Percentiles rank a stretch among this genome's conserved stretches.
These are phyloP conservation scores for Anseranas semipalmata DNA, from an alignment of 2,113 vertebrate genomes.

Conservation along the genomic window DNA sequence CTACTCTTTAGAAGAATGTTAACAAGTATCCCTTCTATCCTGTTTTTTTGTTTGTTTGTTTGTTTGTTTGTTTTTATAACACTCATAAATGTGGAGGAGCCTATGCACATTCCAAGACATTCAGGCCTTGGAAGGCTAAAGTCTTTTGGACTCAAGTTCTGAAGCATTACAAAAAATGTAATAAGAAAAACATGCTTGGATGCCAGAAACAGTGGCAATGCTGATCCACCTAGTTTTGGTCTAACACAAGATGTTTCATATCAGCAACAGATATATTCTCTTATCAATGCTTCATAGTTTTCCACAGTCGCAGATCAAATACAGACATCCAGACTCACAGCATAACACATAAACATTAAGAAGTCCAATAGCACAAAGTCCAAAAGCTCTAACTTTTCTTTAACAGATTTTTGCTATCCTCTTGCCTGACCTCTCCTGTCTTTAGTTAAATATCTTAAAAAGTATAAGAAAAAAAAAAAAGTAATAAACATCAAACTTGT, in stretches of 20 bases:
- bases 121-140: not conserved
- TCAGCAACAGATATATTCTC: not conserved
- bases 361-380: not conserved
- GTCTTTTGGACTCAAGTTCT: not conserved
- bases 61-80: too few species aligned
- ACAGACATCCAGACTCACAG: not conserved
- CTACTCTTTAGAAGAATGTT: not conserved
- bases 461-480: not conserved
- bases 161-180: not conserved
- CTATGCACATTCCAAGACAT: not conserved
- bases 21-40: not conserved
- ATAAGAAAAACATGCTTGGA: accelerated
- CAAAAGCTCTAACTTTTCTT: not conserved
- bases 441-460: not conserved
- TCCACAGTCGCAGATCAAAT: not conserved
- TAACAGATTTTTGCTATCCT: not conserved
- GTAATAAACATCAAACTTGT: not conserved
- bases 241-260: not conserved
- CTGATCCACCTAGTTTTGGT: not conserved
- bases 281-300: not conserved
- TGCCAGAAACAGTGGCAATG: not conserved
- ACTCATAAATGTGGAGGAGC: not conserved
- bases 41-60: too few species aligned
- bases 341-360: not conserved
- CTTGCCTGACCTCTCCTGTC: not conserved